These are phyloP conservation scores for Drosophila limbata DNA, from an alignment of 2,888 invertebrate species.

Conservation along the genomic window DNA sequence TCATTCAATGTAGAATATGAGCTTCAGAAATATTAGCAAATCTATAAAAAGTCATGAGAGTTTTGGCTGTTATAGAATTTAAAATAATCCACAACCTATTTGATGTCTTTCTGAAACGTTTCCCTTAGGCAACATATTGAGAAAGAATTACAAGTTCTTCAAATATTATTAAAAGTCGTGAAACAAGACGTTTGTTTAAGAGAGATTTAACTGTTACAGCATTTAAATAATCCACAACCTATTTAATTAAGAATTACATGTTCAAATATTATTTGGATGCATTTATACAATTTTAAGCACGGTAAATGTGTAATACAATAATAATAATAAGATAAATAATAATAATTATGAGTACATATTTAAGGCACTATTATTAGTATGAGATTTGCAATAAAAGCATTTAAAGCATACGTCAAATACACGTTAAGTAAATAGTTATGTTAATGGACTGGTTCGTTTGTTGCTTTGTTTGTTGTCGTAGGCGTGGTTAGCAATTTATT, in stretches of 20 bases:
- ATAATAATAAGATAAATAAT: conserved; percentile 7
- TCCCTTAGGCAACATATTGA: not conserved
- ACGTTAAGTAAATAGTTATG: conserved; percentile 24
- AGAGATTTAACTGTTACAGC: no score
- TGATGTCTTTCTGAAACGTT: not conserved
- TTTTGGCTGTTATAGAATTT: not conserved
- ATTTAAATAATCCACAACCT: no score
- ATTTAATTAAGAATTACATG: not conserved
- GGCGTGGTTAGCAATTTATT: conserved; percentile 6
- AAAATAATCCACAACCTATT: not conserved
- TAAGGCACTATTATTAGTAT: conserved; percentile 48
- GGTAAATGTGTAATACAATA: conserved; percentile 21
- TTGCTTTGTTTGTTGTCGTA: conserved; percentile 1
- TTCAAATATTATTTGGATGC: conserved; percentile 5
- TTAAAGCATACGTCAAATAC: conserved; percentile 31
- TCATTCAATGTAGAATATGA: not conserved
- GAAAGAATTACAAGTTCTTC: not conserved
- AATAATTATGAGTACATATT: conserved; percentile 32
- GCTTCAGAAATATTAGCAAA: no score
- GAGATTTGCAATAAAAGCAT: conserved; percentile 57
- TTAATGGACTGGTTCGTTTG: conserved; percentile 53
- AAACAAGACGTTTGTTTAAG: no score
- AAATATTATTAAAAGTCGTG: conserved; percentile 3
- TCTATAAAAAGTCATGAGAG: not conserved
- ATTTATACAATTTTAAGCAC: conserved; percentile 22